These are phyloP conservation scores for Diloba caeruleocephala DNA, from an alignment of 2,888 invertebrate genomes.

Conservation along the genomic window DNA sequence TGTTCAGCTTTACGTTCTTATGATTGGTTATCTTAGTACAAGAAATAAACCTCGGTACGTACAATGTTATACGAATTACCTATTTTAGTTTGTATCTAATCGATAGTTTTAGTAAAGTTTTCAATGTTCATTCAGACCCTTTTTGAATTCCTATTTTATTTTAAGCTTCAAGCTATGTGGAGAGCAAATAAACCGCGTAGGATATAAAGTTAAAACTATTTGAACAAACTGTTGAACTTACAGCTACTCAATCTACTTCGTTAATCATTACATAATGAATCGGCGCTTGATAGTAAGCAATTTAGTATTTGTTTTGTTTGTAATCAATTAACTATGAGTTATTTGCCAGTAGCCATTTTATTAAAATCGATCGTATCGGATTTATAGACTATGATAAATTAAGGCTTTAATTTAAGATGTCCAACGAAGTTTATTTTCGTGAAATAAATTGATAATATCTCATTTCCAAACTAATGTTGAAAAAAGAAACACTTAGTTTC, in stretches of 20 bases:
- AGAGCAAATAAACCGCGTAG: background rate
- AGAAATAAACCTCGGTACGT: too few relatives aligned
- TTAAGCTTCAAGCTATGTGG: background rate
- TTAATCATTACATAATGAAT: conserved; percentile 4
- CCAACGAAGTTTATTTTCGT: background rate
- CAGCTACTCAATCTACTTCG: too few relatives aligned
- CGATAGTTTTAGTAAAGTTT: conserved; percentile 7
- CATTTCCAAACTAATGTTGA: conserved; percentile 7
- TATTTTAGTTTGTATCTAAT: too few relatives aligned
- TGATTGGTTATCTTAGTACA: conserved; percentile 20
- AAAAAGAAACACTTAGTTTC: background rate
- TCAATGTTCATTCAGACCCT: background rate
- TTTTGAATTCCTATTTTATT: conserved; percentile 3
- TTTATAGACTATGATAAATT: conserved; percentile 15
- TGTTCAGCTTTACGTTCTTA: conserved; percentile 13
- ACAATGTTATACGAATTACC: too few relatives aligned
- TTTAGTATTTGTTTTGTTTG: conserved; percentile 14
- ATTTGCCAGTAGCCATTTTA: conserved; percentile 8
- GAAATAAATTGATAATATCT: conserved; percentile 2
- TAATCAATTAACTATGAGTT: conserved; percentile 11
- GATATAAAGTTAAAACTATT: background rate
- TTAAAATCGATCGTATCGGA: conserved; percentile 6
- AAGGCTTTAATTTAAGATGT: conserved; percentile 7
- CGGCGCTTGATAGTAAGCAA: background rate
- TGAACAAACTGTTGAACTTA: background rate